Evolutionary conservation across 2,797 vertebrate species (phyloP).

Genomic region (Manis pentadactyla): DNA sequence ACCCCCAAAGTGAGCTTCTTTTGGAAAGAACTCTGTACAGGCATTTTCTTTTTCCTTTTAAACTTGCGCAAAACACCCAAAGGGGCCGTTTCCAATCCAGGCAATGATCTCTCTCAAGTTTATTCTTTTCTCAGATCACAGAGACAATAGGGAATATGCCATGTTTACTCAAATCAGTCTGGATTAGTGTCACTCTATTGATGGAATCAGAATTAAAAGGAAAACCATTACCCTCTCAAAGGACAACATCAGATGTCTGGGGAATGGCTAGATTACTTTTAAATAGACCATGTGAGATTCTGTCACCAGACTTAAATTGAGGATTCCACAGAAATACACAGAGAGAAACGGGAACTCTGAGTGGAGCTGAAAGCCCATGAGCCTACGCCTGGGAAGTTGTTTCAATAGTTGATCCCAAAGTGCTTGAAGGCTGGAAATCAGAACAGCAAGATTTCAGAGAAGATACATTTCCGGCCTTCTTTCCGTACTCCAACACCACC

Average conservation of each 20-base stretch:
- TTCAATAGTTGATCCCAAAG: background rate
- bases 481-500: background rate
- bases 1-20: constrained; percentile 80
- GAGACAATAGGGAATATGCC: constrained; percentile 79
- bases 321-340: background rate
- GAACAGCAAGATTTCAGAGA: background rate
- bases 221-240: constrained; percentile 78
- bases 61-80: constrained; percentile 85
- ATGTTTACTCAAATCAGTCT: constrained; percentile 82
- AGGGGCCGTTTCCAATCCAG: constrained; percentile 80
- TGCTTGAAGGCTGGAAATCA: background rate
- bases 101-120: constrained; percentile 75
- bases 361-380: background rate
- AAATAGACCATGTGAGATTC: constrained; percentile 57
- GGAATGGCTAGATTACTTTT: constrained; percentile 67
- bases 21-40: constrained; percentile 62
- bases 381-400: constrained; percentile 1
- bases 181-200: constrained; percentile 82
- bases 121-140: constrained; percentile 79
- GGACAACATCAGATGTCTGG: constrained; percentile 63
- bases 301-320: constrained; percentile 15
- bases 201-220: constrained; percentile 82
- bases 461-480: background rate
- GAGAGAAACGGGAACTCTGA: background rate
- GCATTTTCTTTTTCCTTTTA: constrained; percentile 77